Evolutionary conservation across 2,888 invertebrate genomes (phyloP).

Genomic region (Lissonota sp.): DNA sequence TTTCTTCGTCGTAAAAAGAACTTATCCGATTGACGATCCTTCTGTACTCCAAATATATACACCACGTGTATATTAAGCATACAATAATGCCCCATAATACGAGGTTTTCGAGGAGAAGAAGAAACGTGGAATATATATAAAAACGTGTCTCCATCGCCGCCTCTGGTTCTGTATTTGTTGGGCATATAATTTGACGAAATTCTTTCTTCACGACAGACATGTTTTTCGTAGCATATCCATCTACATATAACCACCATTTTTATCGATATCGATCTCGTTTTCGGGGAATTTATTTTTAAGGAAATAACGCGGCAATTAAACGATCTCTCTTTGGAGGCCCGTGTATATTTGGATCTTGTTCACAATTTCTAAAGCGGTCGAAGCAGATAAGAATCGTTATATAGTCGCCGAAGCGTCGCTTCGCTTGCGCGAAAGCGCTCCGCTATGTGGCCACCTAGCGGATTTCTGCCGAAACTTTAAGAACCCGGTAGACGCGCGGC

Average conservation of each 20-base stretch:
- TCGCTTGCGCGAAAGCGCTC: no score
- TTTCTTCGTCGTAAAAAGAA: conserved; percentile 46
- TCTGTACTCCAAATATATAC: conserved; percentile 18
- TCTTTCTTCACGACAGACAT: neutral
- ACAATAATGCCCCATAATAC: conserved; percentile 26
- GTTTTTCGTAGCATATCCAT: neutral
- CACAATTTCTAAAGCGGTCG: no score
- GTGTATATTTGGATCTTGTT: neutral
- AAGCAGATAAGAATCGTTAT: no score
- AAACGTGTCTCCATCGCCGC: neutral
- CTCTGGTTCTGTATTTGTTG: conserved; percentile 20
- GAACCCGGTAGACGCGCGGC: no score
- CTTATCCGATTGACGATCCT: conserved; percentile 56
- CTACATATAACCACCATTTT: neutral
- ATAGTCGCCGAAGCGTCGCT: no score
- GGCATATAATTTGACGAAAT: conserved; percentile 27
- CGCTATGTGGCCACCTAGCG: no score
- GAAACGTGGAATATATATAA: conserved; percentile 21
- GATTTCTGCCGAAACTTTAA: no score
- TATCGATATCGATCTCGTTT: conserved; percentile 29
- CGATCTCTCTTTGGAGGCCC: neutral
- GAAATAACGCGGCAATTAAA: neutral
- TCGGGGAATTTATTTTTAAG: conserved; percentile 11
- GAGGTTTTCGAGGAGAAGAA: conserved; percentile 5
- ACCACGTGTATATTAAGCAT: neutral